Percentiles rank a stretch among this genome's conserved stretches.
Evolutionary conservation across 2,797 vertebrate genomes (phyloP).

Genomic region (Urocyon cinereoargenteus): DNA sequence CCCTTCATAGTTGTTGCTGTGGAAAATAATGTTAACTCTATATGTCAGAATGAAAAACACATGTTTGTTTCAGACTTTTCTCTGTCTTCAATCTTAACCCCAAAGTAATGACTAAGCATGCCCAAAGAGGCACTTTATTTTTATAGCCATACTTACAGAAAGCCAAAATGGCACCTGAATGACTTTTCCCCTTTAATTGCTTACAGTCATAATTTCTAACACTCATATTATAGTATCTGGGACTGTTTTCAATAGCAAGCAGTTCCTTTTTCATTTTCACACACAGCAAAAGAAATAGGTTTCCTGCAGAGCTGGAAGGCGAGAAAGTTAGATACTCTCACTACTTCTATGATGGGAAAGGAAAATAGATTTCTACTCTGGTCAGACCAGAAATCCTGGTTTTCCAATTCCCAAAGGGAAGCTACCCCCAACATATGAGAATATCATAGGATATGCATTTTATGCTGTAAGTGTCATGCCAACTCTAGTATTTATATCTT

Average conservation of each 20-base stretch:
- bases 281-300: constrained; percentile 6
- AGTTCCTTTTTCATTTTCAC: constrained; percentile 65
- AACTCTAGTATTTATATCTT: neutral
- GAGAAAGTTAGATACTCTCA: neutral
- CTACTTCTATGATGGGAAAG: neutral
- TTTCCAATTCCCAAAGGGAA: constrained; percentile 4
- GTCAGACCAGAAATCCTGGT: neutral
- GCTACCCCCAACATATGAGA: neutral
- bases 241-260: constrained; percentile 37
- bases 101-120: constrained; percentile 51
- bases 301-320: neutral
- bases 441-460: neutral
- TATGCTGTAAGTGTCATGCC: neutral
- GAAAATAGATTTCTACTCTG: constrained; percentile 46
- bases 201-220: constrained; percentile 48
- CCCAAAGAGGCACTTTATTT: constrained; percentile 66
- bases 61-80: constrained; percentile 64
- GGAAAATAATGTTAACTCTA: constrained; percentile 53
- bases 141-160: constrained; percentile 62
- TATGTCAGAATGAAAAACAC: constrained; percentile 63
- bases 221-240: constrained; percentile 37
- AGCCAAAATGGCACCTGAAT: constrained; percentile 59
- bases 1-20: neutral
- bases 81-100: constrained; percentile 48
- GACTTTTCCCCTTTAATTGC: constrained; percentile 42